Percentiles rank a stretch among this genome's conserved stretches.
phyloP scores from a whole-genome alignment of 2,113 vertebrate species.

The Bos indicus region DNA sequence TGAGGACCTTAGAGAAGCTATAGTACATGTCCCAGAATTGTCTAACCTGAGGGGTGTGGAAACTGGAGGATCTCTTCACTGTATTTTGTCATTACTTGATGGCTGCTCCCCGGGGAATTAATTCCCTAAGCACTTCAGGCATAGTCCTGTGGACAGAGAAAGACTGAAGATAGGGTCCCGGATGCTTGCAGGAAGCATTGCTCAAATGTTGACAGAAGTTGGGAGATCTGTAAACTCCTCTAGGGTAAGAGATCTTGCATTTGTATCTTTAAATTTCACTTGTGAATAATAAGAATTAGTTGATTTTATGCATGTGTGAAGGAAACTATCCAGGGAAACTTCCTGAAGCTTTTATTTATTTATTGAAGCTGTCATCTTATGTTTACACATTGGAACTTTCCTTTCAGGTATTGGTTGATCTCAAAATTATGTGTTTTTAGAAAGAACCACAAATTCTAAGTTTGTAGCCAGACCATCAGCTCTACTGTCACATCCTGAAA shows the following conservation, averaged over 20 bases:
- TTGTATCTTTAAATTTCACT: neutral
- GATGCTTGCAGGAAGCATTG: neutral
- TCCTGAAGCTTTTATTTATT: neutral
- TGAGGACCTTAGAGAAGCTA: neutral
- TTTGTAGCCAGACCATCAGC: conserved; percentile 21
- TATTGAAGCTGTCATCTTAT: neutral
- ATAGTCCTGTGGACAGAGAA: neutral
- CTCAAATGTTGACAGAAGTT: neutral
- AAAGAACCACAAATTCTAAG: neutral
- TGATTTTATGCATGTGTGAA: neutral
- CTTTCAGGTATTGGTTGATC: neutral
- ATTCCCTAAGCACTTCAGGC: neutral
- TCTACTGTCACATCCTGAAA: neutral
- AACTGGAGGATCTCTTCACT: neutral
- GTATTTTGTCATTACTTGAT: neutral
- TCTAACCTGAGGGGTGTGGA: neutral
- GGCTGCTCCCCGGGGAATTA: neutral
- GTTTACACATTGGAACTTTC: neutral
- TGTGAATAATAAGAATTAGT: neutral
- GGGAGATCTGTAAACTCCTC: neutral
- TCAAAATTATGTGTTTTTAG: neutral
- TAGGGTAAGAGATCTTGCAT: neutral
- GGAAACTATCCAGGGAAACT: neutral
- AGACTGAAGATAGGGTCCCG: neutral
- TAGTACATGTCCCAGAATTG: neutral